Evolutionary conservation across 2,797 vertebrate species (phyloP), one percentile per base, ranked within the genome.

Genomic region (Enteromius mattozi): DNA sequence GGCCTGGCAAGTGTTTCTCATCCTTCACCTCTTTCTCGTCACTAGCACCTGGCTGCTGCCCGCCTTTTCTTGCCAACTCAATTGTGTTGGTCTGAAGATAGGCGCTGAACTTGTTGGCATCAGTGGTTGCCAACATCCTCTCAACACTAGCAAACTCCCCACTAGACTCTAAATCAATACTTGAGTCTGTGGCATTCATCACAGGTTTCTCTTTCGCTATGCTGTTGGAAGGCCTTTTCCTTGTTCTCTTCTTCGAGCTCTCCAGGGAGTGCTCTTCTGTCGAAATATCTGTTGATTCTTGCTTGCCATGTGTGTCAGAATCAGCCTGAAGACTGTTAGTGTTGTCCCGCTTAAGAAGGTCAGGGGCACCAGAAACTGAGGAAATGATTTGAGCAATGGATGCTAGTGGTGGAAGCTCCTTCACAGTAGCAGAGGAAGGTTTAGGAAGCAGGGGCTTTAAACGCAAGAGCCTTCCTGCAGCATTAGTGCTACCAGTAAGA

Each of bases 371-470:
- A 4, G 98, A 98, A 82, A 99, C 98, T 0, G 98, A 99, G 16
- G 97, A 97, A 93, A 99, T 99, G 83, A 99, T 99, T 94, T 99
- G 97, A 81, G 98, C 98, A 19, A 99, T 99, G 87, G 98, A 99
- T 77, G 98, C 98, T 89, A 99, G 90, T 0, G 98, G 98, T 0
- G 97, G 97, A 56, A 98, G 94, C 89, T 99, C 98, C 70, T 89
- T 89, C 27, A 82, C 40, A n/a, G 96, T 82, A 27, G 81, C 35
- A 24, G 83, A 61, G 68, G 45, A 85, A 4, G 88, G 96, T 94
- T 97, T 97, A 92, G 96, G 96, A 93, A 97, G 94, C 86, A 97
- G 94, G 0, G 94, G 96, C 78, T 97, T 97, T 78, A 96, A 95
- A 78, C 97, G 95, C 88, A 95, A 93, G 0, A 95, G 94, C 42